These are phyloP conservation scores for Apus apus DNA, from an alignment of 2,113 vertebrate species.

Conservation along the genomic window DNA sequence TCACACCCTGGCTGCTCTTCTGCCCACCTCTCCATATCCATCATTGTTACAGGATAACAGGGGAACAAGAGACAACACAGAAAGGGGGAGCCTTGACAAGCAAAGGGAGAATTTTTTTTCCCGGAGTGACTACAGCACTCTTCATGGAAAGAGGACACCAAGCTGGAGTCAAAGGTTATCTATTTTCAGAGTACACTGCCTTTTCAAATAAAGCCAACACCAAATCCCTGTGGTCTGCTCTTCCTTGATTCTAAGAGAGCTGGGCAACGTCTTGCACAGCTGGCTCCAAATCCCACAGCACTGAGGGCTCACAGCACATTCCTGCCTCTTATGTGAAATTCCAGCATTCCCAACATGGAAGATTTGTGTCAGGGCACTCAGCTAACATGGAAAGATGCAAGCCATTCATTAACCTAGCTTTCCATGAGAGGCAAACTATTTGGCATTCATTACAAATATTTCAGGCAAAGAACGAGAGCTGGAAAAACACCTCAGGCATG, in stretches of 20 bases:
- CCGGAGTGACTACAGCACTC: not conserved
- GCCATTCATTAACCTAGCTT: not conserved
- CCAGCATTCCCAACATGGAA: not conserved
- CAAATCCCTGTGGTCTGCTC: slow-evolving; percentile 31
- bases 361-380: not conserved
- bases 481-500: not conserved
- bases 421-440: not conserved
- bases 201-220: not conserved
- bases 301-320: slow-evolving; percentile 20
- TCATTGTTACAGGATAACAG: not conserved
- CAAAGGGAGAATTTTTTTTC: not conserved
- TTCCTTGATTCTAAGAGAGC: slow-evolving; percentile 8
- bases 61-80: not conserved
- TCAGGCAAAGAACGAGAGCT: not conserved
- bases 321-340: not conserved
- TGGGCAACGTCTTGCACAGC: slow-evolving; percentile 33
- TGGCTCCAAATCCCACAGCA: slow-evolving; percentile 13
- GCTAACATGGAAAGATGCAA: not conserved
- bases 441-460: not conserved
- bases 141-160: slow-evolving; percentile 9
- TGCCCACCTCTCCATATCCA: not conserved
- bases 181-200: not conserved
- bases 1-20: not conserved
- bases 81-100: not conserved
- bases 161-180: slow-evolving; percentile 62